Evolutionary conservation across 2,797 vertebrate genomes (phyloP).

Genomic region (Coccyzus lansbergi): DNA sequence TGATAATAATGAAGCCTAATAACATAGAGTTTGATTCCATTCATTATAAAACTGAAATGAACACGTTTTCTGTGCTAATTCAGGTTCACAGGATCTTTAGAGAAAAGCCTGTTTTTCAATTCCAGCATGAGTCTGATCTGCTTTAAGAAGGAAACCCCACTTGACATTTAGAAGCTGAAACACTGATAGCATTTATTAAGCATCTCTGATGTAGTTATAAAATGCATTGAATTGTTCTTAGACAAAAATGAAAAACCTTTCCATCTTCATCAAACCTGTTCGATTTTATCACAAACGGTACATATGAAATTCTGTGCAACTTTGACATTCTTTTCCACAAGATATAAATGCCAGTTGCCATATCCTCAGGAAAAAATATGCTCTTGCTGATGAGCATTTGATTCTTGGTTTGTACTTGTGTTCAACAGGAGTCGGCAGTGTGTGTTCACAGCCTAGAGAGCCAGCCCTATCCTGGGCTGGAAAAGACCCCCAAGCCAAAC

Average conservation of each 20-base stretch:
- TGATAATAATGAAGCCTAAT: not conserved
- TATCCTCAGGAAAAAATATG: conserved; percentile 20
- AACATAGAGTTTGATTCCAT: not conserved
- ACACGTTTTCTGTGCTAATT: not conserved
- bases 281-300: not conserved
- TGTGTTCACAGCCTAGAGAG: no score
- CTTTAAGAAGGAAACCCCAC: not conserved
- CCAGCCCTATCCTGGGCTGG: no score
- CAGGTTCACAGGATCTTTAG: not conserved
- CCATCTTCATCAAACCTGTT: not conserved
- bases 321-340: not conserved
- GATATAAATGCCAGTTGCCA: not conserved
- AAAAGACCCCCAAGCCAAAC: no score
- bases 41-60: not conserved
- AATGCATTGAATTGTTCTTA: not conserved
- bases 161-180: not conserved
- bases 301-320: not conserved
- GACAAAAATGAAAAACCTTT: not conserved
- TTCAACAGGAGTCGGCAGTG: not conserved
- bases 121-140: not conserved
- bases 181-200: not conserved
- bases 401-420: not conserved
- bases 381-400: conserved; percentile 45
- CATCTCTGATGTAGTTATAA: not conserved
- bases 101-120: not conserved